phyloP scores from a whole-genome alignment of 2,888 invertebrate species.

The Ophonus ardosiacus region DNA sequence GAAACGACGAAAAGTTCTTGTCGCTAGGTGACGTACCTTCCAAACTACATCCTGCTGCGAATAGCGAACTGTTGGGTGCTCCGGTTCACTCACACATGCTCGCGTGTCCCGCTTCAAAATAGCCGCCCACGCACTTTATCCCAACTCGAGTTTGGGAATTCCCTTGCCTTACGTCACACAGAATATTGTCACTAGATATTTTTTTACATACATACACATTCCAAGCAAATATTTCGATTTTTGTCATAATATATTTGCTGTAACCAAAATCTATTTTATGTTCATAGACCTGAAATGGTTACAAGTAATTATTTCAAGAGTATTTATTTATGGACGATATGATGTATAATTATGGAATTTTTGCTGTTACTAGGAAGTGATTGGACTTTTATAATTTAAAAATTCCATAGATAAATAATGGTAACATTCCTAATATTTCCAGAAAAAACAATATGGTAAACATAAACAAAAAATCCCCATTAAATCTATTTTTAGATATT shows the following conservation, averaged over 20 bases:
- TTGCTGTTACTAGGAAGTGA: no score
- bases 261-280: no score
- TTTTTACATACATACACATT: not conserved
- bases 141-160: not conserved
- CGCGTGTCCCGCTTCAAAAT: not conserved
- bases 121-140: slow-evolving; percentile 10
- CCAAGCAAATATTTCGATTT: not conserved
- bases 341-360: not conserved
- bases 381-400: not conserved
- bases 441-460: not conserved
- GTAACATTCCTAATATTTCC: not conserved
- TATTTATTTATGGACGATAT: not conserved
- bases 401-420: not conserved
- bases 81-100: slow-evolving; percentile 27
- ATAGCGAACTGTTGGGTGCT: slow-evolving; percentile 6
- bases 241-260: no score
- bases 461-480: slow-evolving; percentile 20
- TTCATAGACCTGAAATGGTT: no score
- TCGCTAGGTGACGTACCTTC: slow-evolving; percentile 41
- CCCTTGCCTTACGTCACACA: slow-evolving; percentile 7
- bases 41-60: slow-evolving; percentile 38
- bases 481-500: slow-evolving; percentile 35
- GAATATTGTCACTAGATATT: not conserved
- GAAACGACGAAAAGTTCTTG: not conserved
- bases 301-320: no score